Evolutionary conservation across 1,140 invertebrate genomes (phyloP).

Genomic region (Drosophila pectinifera): DNA sequence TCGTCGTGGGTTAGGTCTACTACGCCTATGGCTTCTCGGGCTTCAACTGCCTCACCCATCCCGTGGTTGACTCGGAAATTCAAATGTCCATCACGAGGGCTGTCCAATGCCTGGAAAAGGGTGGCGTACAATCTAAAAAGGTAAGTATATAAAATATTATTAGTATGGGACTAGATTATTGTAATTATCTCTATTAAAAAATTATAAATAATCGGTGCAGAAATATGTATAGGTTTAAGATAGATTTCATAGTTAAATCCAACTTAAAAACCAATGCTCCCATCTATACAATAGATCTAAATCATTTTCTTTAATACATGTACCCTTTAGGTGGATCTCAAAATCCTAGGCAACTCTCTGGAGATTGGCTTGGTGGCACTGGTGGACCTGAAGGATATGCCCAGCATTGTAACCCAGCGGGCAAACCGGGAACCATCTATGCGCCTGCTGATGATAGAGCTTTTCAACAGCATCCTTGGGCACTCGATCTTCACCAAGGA

Average conservation of each 20-base stretch:
- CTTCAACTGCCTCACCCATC: constrained; percentile 88
- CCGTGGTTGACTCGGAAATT: constrained; percentile 75
- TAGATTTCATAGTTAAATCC: too few relatives aligned
- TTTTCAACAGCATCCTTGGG: constrained; percentile 64
- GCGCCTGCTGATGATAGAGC: constrained; percentile 53
- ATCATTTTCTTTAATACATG: neutral
- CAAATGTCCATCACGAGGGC: constrained; percentile 55
- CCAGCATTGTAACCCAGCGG: constrained; percentile 74
- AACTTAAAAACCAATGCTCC: too few relatives aligned
- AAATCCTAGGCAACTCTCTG: constrained; percentile 57
- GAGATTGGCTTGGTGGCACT: constrained; percentile 58
- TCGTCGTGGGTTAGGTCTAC: constrained; percentile 82
- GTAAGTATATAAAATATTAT: constrained; percentile 52
- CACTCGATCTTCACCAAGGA: constrained; percentile 72
- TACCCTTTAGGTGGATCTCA: constrained; percentile 48
- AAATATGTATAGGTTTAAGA: too few relatives aligned
- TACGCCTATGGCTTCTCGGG: constrained; percentile 88
- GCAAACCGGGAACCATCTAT: constrained; percentile 43
- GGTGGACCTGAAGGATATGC: constrained; percentile 64
- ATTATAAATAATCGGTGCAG: too few relatives aligned
- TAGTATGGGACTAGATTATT: too few relatives aligned
- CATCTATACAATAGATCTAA: too few relatives aligned
- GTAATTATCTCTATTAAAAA: too few relatives aligned
- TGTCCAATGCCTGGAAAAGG: constrained; percentile 57
- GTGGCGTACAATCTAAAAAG: constrained; percentile 49